Evolutionary conservation across 2,113 vertebrate genomes (phyloP).

Genomic region (Mirounga angustirostris): DNA sequence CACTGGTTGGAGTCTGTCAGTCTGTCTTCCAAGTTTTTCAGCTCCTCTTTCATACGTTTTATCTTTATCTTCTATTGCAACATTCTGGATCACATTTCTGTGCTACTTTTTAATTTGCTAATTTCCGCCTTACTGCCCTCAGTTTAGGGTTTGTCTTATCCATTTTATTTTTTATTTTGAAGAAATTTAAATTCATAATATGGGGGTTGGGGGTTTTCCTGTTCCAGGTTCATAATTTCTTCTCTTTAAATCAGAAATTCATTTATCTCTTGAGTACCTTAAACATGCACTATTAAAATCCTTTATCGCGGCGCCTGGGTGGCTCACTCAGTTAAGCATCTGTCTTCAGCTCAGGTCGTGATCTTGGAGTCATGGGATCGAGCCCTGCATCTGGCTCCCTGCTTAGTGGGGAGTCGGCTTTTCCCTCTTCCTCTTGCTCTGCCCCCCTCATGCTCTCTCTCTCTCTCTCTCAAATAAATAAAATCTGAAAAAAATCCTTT

Average conservation of each 20-base stretch:
- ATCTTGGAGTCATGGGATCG: not conserved
- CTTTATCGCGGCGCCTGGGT: not conserved
- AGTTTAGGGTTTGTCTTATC: not conserved
- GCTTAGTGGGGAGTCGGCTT: not conserved
- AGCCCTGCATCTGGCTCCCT: not conserved
- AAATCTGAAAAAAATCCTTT: not conserved
- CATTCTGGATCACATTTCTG: not conserved
- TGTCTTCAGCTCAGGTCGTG: not conserved
- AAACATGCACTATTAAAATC: not conserved
- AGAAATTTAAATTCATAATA: slow-evolving; percentile 4
- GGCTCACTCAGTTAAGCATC: not conserved
- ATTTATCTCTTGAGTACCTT: slow-evolving; percentile 9
- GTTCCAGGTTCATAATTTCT: slow-evolving; percentile 2
- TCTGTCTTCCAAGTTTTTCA: not conserved
- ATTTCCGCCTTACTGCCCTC: not conserved
- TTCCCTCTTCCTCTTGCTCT: not conserved
- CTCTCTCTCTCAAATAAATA: not conserved
- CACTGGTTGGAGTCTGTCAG: not conserved
- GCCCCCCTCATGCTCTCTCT: too few relatives aligned
- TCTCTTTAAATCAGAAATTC: slow-evolving; percentile 19
- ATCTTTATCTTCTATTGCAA: not conserved
- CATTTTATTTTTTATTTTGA: slow-evolving; percentile 38
- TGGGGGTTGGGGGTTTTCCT: not conserved
- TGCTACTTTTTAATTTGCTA: not conserved
- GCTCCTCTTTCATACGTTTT: not conserved